Base-by-base conservation (phyloP, 2,797 vertebrate species). In the Dendrocincla fuliginosa region DNA sequence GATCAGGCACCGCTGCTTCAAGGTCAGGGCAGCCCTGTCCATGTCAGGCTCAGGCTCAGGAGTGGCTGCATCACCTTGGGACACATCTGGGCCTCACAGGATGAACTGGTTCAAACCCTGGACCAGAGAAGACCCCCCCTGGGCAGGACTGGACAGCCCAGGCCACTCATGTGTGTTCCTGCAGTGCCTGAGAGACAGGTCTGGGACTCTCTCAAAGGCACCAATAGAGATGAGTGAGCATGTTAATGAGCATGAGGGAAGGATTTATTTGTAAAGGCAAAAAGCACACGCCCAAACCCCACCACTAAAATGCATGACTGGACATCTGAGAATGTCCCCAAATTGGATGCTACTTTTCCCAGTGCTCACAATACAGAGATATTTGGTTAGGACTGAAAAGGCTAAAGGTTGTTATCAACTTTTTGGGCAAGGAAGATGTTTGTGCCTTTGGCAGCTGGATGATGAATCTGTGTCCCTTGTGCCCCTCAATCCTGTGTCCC, bases 11-110 rank as follows among this genome's bases (percentile, higher is more conserved):
- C 2, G 3, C 20, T 2, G 63, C 77, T 71, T 63, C 90, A 94
- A 92, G 93, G 90, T 87, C 92, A 57, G 81, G 44, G 73, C 79
- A 76, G 52, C 68, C 49, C 49, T n/a, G 76, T 41, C 82, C 46
- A 59, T 27, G 27, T 6, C 80, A 27, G 84, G 57, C 20, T 37
- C 19, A 8, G 64, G 63, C 73, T 65, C 61, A n/a, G 53, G 64
- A 63, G 73, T 57, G 65, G 42, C 57, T 33, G 57, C 68, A 42
- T 13, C 56, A 30, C 87, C 71, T 37, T 55, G 42, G 71, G 68
- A 52, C 81, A n/a, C 17, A 35, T 25, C 67, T 69, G 79, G 68
- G 32, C 39, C 39, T 14, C 37, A 3, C 32, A 16, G 80, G 37
- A 46, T 27, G 52, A 68, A 11, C 37, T 32, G 61, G 32, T 25